Evolutionary conservation across 2,113 vertebrate genomes (phyloP).

Genomic region (Psittacara wagleri): DNA sequence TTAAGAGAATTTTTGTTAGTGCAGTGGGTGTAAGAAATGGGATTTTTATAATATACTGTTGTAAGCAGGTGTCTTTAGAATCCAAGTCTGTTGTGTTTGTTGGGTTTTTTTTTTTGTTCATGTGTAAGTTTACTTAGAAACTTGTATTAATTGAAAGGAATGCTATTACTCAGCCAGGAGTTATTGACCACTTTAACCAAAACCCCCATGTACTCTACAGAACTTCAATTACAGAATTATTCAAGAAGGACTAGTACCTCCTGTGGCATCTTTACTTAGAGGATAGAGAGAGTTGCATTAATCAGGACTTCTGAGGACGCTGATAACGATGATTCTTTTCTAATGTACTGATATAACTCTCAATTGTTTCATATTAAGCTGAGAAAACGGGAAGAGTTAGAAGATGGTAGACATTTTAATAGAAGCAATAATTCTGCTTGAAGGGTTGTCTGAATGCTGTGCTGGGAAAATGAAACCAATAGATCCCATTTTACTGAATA

Average conservation of each 20-base stretch:
- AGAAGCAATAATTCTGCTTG: slow-evolving; percentile 74
- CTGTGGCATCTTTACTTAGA: slow-evolving; percentile 42
- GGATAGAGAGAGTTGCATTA: slow-evolving; percentile 49
- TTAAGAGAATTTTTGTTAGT: not conserved
- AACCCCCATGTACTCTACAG: slow-evolving; percentile 1
- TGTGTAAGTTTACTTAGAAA: slow-evolving; percentile 31
- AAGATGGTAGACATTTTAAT: slow-evolving; percentile 73
- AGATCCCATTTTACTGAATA: slow-evolving; percentile 53
- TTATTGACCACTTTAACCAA: slow-evolving; percentile 59
- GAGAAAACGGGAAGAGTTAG: slow-evolving; percentile 55
- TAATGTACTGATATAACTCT: slow-evolving; percentile 72
- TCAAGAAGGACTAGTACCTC: slow-evolving; percentile 34
- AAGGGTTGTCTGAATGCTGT: slow-evolving; percentile 70
- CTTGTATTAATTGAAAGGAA: slow-evolving; percentile 51
- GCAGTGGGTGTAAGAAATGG: not conserved
- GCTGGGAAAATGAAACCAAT: slow-evolving; percentile 74
- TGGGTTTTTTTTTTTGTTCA: not conserved
- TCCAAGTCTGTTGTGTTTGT: not conserved
- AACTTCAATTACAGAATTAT: slow-evolving; percentile 53
- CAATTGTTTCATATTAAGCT: slow-evolving; percentile 74
- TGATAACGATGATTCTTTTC: slow-evolving; percentile 74
- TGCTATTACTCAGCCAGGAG: slow-evolving; percentile 42
- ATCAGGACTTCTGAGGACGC: slow-evolving; percentile 63
- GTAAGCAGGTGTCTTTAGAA: not conserved
- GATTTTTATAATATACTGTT: not conserved